Percentiles rank a stretch among this genome's conserved stretches.
Evolutionary conservation across 2,113 vertebrate species (phyloP).

Genomic region (Charina bottae): DNA sequence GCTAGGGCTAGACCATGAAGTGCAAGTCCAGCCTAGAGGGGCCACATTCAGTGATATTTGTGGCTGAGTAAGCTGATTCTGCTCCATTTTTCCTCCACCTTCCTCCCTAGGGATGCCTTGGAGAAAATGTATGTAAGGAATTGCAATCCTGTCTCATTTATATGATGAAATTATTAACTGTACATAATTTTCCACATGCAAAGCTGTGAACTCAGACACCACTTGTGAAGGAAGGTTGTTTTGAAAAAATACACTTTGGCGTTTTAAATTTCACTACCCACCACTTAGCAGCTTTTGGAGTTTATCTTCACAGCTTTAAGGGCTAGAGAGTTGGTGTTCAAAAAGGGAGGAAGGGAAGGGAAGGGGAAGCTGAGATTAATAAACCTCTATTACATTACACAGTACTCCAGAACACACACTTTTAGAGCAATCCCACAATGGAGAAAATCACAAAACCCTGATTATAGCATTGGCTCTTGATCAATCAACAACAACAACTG

Average conservation of each 20-base stretch:
- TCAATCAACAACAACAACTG: not conserved
- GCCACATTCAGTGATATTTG: not conserved
- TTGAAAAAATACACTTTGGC: too few relatives aligned
- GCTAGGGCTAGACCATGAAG: too few relatives aligned
- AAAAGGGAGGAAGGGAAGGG: too few relatives aligned
- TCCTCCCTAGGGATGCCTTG: not conserved
- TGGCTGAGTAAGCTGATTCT: not conserved
- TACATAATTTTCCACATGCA: not conserved
- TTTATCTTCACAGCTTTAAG: not conserved
- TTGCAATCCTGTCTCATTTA: not conserved
- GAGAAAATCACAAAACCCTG: not conserved
- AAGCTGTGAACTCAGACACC: not conserved
- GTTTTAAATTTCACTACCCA: not conserved
- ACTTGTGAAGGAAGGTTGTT: not conserved
- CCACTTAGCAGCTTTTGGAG: not conserved
- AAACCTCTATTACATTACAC: not conserved
- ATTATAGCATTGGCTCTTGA: not conserved
- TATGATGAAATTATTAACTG: not conserved
- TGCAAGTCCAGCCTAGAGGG: too few relatives aligned
- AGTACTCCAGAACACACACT: not conserved
- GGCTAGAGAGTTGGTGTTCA: too few relatives aligned
- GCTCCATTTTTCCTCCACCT: not conserved
- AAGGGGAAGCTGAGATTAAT: not conserved
- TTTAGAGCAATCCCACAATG: not conserved
- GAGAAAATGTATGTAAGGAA: not conserved